Percentiles rank a stretch among this genome's conserved stretches.
Conservation (phyloP, 2,113 vertebrate genomes). For the Podarcis muralis region DNA sequence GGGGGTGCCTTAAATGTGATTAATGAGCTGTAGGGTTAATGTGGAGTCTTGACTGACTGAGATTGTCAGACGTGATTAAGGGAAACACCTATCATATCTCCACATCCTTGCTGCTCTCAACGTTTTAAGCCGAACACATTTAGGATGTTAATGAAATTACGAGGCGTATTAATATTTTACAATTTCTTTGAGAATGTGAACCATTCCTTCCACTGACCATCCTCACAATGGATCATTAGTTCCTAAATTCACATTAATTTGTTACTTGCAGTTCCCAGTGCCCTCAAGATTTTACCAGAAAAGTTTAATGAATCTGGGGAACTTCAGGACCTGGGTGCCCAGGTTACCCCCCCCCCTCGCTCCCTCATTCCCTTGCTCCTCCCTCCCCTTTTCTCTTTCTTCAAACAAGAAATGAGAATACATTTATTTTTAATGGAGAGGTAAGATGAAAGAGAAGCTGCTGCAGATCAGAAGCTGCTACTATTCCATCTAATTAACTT, state of each 20-base stretch:
- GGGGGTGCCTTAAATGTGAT: slow-evolving; percentile 10
- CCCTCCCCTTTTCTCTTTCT: neutral
- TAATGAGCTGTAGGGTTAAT: slow-evolving; percentile 42
- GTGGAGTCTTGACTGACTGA: slow-evolving; percentile 3
- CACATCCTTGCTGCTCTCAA: slow-evolving; percentile 11
- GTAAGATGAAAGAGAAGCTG: slow-evolving; percentile 55
- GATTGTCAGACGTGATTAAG: slow-evolving; percentile 36
- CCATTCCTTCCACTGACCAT: slow-evolving; percentile 13
- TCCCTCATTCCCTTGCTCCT: too few relatives aligned
- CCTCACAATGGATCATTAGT: slow-evolving; percentile 24
- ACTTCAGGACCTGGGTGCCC: neutral
- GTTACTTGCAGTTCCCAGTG: slow-evolving; percentile 33
- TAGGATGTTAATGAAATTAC: slow-evolving; percentile 26
- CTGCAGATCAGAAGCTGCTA: slow-evolving; percentile 23
- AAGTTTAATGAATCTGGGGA: slow-evolving; percentile 22
- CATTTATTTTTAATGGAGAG: slow-evolving; percentile 61
- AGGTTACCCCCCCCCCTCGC: neutral
- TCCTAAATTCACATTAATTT: slow-evolving; percentile 23
- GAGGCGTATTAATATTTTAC: slow-evolving; percentile 19
- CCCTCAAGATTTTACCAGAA: slow-evolving; percentile 2
- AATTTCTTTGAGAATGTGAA: slow-evolving; percentile 15
- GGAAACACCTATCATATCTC: slow-evolving; percentile 30
- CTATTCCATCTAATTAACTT: slow-evolving; percentile 61
- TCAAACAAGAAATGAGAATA: slow-evolving; percentile 45
- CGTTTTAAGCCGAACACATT: slow-evolving; percentile 17